phyloP scores from a whole-genome alignment of 2,888 invertebrate species.

The Cheilosia soror region DNA sequence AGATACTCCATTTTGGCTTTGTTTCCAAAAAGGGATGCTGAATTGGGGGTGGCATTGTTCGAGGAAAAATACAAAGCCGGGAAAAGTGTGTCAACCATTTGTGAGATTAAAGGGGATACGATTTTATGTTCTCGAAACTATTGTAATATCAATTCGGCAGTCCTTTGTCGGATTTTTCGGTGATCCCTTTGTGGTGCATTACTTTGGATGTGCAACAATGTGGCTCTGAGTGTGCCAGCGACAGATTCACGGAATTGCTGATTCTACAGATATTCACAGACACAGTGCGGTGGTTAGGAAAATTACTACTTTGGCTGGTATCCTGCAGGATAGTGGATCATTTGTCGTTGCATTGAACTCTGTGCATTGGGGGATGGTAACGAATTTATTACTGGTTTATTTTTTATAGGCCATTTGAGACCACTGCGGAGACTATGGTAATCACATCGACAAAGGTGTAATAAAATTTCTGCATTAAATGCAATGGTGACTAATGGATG shows the following conservation, averaged over 20 bases:
- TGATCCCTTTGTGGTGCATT: slow-evolving; percentile 62
- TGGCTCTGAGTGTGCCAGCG: slow-evolving; percentile 20
- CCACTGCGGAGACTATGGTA: slow-evolving; percentile 22
- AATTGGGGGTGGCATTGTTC: slow-evolving; percentile 1
- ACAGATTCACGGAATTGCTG: slow-evolving; percentile 44
- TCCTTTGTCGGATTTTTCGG: slow-evolving; percentile 50
- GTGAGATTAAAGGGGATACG: slow-evolving; percentile 66
- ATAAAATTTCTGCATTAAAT: slow-evolving; percentile 30
- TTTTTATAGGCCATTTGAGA: slow-evolving; percentile 28
- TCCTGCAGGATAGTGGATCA: slow-evolving; percentile 4
- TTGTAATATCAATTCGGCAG: slow-evolving; percentile 66
- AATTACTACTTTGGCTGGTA: slow-evolving; percentile 25
- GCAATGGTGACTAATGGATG: slow-evolving; percentile 4
- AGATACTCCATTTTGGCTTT: slow-evolving; percentile 41
- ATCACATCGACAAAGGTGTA: slow-evolving; percentile 22
- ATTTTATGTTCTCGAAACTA: slow-evolving; percentile 62
- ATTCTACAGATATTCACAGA: slow-evolving; percentile 38
- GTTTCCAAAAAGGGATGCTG: slow-evolving; percentile 8
- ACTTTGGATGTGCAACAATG: slow-evolving; percentile 62
- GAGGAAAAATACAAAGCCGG: slow-evolving; percentile 3
- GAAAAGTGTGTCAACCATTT: slow-evolving; percentile 69
- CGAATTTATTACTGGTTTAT: slow-evolving; percentile 23
- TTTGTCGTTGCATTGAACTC: slow-evolving; percentile 11
- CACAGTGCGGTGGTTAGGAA: not conserved
- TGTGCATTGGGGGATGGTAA: not conserved